phyloP scores from a whole-genome alignment of 2,113 vertebrate genomes.

The Orcinus orca region DNA sequence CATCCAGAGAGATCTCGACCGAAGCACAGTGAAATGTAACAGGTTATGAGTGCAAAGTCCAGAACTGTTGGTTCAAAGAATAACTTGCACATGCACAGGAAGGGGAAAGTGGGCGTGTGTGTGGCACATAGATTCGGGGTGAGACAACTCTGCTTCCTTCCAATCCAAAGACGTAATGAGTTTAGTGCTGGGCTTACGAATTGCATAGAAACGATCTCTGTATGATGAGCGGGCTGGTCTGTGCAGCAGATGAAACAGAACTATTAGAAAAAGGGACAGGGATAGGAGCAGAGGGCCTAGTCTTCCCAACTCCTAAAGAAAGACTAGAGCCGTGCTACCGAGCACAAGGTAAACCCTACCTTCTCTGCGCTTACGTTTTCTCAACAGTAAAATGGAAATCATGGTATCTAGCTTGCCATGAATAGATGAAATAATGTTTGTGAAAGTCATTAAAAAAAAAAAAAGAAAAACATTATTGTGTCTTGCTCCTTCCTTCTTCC shows the following conservation, averaged over 20 bases:
- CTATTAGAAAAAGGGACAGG: neutral
- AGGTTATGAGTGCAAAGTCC: neutral
- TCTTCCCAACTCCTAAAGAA: neutral
- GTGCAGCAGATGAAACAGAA: neutral
- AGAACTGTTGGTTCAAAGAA: neutral
- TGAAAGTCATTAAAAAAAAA: neutral
- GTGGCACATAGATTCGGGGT: too few relatives aligned
- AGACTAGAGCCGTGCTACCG: accelerated
- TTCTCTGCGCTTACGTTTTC: neutral
- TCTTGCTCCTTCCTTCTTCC: neutral
- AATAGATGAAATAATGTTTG: neutral
- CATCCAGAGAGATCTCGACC: neutral
- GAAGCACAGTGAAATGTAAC: neutral
- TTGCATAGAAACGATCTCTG: neutral
- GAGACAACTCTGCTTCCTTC: neutral
- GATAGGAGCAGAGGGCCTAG: neutral
- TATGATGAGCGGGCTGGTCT: neutral
- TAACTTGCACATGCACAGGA: neutral
- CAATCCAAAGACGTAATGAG: neutral
- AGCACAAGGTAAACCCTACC: accelerated
- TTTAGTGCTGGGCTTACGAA: neutral
- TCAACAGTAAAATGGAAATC: neutral
- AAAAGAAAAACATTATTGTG: neutral
- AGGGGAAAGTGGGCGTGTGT: neutral
- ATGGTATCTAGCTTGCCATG: neutral